Percentiles rank a stretch among this genome's conserved stretches.
Evolutionary conservation across 2,888 invertebrate genomes (phyloP).

Genomic region (Acanthosepion pharaonis): DNA sequence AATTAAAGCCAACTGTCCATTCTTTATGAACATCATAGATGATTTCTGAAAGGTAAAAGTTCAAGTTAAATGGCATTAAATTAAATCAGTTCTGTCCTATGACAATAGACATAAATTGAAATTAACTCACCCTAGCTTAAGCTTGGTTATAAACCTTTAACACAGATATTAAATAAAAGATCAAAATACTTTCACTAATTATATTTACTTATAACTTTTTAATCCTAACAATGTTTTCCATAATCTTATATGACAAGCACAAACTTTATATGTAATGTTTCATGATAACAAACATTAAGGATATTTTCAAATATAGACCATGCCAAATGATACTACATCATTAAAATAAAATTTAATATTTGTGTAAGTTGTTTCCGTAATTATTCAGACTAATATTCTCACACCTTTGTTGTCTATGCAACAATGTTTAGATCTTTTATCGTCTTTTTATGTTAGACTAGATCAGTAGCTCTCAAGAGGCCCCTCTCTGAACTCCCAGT

Average conservation of each 20-base stretch:
- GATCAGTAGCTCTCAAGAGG: too few species aligned
- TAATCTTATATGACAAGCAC: background rate
- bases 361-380: too few species aligned
- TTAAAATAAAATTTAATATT: too few species aligned
- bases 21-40: background rate
- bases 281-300: too few species aligned
- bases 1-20: background rate
- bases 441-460: too few species aligned
- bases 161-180: background rate
- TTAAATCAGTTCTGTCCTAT: background rate
- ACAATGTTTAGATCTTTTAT: too few species aligned
- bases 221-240: background rate
- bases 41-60: background rate
- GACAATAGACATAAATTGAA: constrained; percentile 33
- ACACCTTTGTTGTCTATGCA: too few species aligned
- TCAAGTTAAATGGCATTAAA: background rate
- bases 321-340: too few species aligned
- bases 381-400: too few species aligned
- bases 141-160: background rate
- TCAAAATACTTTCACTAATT: background rate
- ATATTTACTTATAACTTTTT: background rate
- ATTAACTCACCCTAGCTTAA: background rate
- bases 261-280: background rate
- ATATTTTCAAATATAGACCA: too few species aligned
- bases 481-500: too few species aligned